Evolutionary conservation across 1,140 invertebrate genomes (phyloP).

Genomic region (Neelides sp.): DNA sequence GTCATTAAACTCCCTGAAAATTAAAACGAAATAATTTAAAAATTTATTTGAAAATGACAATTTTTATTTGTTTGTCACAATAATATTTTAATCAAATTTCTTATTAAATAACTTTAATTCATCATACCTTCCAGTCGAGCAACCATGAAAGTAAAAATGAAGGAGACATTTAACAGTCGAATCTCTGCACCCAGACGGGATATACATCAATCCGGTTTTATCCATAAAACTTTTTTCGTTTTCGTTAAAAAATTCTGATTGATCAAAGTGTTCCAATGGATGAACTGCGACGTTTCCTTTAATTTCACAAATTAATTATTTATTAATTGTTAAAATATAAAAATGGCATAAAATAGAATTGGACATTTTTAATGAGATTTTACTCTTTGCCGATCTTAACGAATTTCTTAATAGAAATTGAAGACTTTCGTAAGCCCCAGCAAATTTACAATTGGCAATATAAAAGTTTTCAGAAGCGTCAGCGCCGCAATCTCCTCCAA

Average conservation of each 20-base stretch:
- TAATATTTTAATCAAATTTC: background rate
- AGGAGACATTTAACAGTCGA: constrained; percentile 31
- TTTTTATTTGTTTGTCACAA: background rate
- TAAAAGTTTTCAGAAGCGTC: constrained; percentile 5
- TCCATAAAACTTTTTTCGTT: constrained; percentile 25
- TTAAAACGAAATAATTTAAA: background rate
- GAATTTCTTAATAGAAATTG: constrained; percentile 13
- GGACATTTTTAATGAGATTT: background rate
- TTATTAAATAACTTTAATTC: background rate
- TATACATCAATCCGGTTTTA: constrained; percentile 32
- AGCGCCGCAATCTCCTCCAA: constrained; percentile 4
- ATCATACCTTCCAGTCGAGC: constrained; percentile 29
- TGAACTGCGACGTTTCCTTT: background rate
- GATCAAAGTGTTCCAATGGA: constrained; percentile 29
- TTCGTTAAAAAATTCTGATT: constrained; percentile 31
- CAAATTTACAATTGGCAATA: constrained; percentile 17
- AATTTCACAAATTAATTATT: background rate
- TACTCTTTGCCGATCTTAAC: background rate
- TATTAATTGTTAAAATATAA: no score
- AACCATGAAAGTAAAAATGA: constrained; percentile 35
- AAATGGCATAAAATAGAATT: background rate
- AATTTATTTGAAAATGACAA: background rate
- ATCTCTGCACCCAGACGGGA: constrained; percentile 30
- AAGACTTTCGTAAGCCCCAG: constrained; percentile 15
- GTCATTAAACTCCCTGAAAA: constrained; percentile 29